Percentiles rank a stretch among this genome's conserved stretches.
phyloP scores from a whole-genome alignment of 2,888 invertebrate species.

The Melinaea marsaeus region DNA sequence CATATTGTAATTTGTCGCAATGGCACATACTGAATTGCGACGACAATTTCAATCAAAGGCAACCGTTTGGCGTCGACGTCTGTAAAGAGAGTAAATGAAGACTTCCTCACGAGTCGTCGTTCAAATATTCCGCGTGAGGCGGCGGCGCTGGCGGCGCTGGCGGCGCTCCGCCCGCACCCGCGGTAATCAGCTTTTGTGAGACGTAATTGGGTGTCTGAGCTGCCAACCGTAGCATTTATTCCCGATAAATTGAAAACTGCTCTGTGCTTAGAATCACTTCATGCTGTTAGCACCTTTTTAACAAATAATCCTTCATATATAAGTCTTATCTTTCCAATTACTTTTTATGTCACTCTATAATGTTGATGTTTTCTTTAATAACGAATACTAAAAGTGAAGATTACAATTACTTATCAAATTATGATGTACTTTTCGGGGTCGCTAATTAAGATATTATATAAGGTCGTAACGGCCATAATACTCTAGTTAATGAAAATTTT shows the following conservation, averaged over 20 bases:
- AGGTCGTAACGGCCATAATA: constrained; percentile 55
- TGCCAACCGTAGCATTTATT: constrained; percentile 76
- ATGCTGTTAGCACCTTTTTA: constrained; percentile 58
- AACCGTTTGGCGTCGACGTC: constrained; percentile 43
- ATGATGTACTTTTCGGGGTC: background rate
- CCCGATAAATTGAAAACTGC: constrained; percentile 76
- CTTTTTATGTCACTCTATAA: too few species aligned
- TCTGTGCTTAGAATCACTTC: constrained; percentile 68
- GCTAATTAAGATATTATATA: constrained; percentile 42
- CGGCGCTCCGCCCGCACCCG: constrained; percentile 51
- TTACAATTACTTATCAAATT: background rate
- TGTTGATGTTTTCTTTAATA: too few species aligned
- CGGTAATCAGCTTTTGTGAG: constrained; percentile 77
- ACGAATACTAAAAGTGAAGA: background rate
- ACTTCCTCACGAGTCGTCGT: constrained; percentile 64
- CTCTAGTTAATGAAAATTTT: constrained; percentile 71
- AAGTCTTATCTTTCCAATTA: too few species aligned
- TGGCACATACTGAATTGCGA: constrained; percentile 16
- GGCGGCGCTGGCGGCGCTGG: constrained; percentile 9
- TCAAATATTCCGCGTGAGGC: constrained; percentile 62
- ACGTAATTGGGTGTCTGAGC: constrained; percentile 77
- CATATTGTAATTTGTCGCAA: background rate
- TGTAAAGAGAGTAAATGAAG: constrained; percentile 63
- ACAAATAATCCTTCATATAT: constrained; percentile 9
- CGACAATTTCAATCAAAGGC: constrained; percentile 55